A percentile compares a stretch with the other conserved stretches of the same genome.
Conservation (phyloP, 2,113 vertebrate species). For the Heterotis niloticus region DNA sequence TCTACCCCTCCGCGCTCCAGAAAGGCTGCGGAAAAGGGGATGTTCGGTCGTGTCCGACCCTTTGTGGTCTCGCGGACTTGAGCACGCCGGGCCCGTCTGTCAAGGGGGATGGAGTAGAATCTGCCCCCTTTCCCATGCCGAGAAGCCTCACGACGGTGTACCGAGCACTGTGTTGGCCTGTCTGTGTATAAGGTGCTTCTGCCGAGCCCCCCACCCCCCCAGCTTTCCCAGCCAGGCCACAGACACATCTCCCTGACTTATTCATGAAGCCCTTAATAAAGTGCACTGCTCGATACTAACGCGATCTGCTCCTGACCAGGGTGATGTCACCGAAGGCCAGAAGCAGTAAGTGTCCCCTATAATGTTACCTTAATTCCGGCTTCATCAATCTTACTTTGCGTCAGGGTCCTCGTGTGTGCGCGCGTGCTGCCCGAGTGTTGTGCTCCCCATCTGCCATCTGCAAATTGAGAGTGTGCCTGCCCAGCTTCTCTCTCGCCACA, state of each 20-base stretch:
- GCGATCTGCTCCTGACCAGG: constrained; percentile 74
- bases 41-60: too few relatives aligned
- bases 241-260: constrained; percentile 61
- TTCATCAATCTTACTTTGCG: constrained; percentile 83
- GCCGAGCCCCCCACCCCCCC: neutral
- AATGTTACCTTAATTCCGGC: constrained; percentile 77
- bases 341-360: constrained; percentile 71
- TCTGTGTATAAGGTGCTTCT: neutral
- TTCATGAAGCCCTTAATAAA: constrained; percentile 82
- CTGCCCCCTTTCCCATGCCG: too few relatives aligned
- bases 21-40: neutral
- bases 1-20: neutral
- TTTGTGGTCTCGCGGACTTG: too few relatives aligned
- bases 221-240: neutral
- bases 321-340: constrained; percentile 71
- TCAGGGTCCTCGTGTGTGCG: constrained; percentile 46
- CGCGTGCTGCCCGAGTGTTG: neutral
- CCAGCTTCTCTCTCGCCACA: neutral
- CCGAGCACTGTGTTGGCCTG: neutral
- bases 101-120: too few relatives aligned
- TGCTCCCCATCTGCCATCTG: constrained; percentile 38
- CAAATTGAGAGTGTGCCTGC: constrained; percentile 55
- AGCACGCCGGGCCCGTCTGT: too few relatives aligned
- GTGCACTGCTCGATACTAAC: constrained; percentile 75
- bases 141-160: too few relatives aligned